Evolutionary conservation across 2,888 invertebrate genomes (phyloP).

Genomic region (Drosophila siamana): DNA sequence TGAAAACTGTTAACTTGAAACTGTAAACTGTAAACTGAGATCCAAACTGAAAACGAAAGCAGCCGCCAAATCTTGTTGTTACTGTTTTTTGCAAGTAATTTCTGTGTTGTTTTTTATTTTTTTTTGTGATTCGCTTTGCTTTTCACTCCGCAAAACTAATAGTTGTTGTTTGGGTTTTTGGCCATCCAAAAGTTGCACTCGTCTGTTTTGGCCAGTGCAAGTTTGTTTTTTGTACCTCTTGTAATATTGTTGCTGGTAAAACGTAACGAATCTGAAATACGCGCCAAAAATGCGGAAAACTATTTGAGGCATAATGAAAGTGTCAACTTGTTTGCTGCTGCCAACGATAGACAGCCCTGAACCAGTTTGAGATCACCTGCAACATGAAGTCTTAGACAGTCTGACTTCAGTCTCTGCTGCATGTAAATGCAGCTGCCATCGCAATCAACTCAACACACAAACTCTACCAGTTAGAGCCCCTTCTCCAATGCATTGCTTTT

Average conservation of each 20-base stretch:
- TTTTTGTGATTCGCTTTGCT: conserved; percentile 50
- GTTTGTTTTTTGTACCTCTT: conserved; percentile 25
- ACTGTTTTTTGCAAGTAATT: conserved; percentile 53
- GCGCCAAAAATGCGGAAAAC: conserved; percentile 76
- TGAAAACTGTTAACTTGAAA: conserved; percentile 39
- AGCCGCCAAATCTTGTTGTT: conserved; percentile 49
- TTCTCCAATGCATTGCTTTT: conserved; percentile 18
- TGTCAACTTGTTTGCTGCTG: conserved; percentile 71
- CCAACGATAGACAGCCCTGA: conserved; percentile 44
- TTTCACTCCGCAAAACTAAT: conserved; percentile 66
- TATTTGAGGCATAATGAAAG: conserved; percentile 64
- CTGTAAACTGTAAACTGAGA: conserved; percentile 44
- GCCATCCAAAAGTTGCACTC: conserved; percentile 59
- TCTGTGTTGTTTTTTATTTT: conserved; percentile 36
- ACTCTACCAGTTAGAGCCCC: not conserved
- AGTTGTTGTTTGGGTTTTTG: conserved; percentile 58
- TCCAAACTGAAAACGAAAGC: conserved; percentile 72
- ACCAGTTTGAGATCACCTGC: conserved; percentile 58
- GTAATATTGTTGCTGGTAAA: conserved; percentile 19
- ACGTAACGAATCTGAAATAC: conserved; percentile 57
- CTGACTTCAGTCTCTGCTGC: conserved; percentile 2
- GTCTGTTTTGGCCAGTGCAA: conserved; percentile 74
- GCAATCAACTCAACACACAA: not conserved
- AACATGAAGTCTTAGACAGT: not conserved
- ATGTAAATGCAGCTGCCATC: conserved; percentile 27